These are phyloP conservation scores for Oophaga pumilio DNA, from an alignment of 2,113 vertebrate species.

Conservation along the genomic window DNA sequence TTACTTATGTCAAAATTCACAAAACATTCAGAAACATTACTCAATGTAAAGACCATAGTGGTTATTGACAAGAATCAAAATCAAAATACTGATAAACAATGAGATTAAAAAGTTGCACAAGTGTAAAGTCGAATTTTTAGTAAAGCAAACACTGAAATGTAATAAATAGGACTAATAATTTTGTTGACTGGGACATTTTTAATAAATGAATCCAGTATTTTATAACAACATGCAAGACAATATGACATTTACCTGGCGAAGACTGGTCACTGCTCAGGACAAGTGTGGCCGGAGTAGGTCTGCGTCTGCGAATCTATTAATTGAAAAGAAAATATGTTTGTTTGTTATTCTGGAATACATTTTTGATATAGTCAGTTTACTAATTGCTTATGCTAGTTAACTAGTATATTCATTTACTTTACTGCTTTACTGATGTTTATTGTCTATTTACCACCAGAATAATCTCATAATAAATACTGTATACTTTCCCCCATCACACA, in stretches of 20 bases:
- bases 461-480: too few relatives aligned
- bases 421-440: too few relatives aligned
- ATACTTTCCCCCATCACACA: too few relatives aligned
- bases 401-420: too few relatives aligned
- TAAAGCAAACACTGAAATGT: too few relatives aligned
- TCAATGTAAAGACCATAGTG: neutral
- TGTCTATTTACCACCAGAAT: too few relatives aligned
- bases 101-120: neutral
- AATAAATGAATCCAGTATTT: neutral
- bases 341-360: neutral
- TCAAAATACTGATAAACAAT: neutral
- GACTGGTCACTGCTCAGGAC: conserved; percentile 92
- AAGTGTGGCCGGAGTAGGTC: conserved; percentile 88
- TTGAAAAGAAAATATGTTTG: neutral
- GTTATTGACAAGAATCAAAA: neutral
- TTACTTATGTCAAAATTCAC: neutral
- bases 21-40: neutral
- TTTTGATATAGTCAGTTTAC: neutral
- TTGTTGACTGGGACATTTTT: neutral
- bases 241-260: conserved; percentile 81
- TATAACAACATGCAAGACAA: neutral
- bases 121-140: neutral
- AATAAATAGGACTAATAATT: neutral
- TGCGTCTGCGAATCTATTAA: conserved; percentile 85
- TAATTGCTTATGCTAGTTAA: neutral